Conservation (phyloP, 2,888 invertebrate genomes). For the Synanthedon andrenaeformis region DNA sequence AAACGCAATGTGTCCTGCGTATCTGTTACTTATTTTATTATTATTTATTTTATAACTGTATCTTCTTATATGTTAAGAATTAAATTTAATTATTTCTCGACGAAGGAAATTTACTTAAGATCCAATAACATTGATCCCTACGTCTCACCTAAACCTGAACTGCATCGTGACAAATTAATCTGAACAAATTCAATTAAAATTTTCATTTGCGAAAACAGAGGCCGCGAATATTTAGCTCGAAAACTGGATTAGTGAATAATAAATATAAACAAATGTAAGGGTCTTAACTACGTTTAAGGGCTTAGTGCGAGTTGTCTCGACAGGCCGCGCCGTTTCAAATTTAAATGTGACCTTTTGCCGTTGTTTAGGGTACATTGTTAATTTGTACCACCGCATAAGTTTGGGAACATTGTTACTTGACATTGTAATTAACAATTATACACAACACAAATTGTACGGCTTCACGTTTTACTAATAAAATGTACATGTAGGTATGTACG, state of each 20-base stretch:
- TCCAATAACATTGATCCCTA: too few relatives aligned
- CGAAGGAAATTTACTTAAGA: too few relatives aligned
- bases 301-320: slow-evolving; percentile 16
- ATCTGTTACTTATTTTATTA: too few relatives aligned
- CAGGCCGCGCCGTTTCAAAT: slow-evolving; percentile 15
- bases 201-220: slow-evolving; percentile 17
- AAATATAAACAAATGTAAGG: slow-evolving; percentile 21
- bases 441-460: too few relatives aligned
- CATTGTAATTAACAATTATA: too few relatives aligned
- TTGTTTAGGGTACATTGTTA: slow-evolving; percentile 14
- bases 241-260: slow-evolving; percentile 23
- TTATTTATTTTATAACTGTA: too few relatives aligned
- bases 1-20: too few relatives aligned
- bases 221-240: slow-evolving; percentile 13
- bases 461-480: too few relatives aligned
- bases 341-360: slow-evolving; percentile 15
- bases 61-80: too few relatives aligned
- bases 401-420: too few relatives aligned
- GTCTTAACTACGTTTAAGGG: slow-evolving; percentile 19
- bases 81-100: too few relatives aligned
- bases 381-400: slow-evolving; percentile 6
- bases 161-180: slow-evolving; percentile 12
- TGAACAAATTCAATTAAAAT: slow-evolving; percentile 13
- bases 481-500: too few relatives aligned
- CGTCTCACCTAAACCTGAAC: neutral